phyloP scores from a whole-genome alignment of 2,797 vertebrate genomes.

The Hydrophis major region DNA sequence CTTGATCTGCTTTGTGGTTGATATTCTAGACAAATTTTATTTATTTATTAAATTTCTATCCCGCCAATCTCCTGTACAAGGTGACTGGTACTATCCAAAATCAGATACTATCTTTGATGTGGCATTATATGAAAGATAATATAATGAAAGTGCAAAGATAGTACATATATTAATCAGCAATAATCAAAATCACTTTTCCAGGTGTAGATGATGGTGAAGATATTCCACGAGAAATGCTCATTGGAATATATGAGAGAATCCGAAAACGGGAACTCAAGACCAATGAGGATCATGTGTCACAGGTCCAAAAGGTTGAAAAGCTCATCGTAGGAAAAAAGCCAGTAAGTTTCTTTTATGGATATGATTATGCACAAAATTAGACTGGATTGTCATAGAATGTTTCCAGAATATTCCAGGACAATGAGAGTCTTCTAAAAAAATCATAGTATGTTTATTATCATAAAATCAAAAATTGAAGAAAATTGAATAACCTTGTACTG shows the following conservation, averaged over 20 bases:
- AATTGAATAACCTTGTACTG: neutral
- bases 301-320: conserved; percentile 98
- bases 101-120: accelerated
- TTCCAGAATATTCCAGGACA: neutral
- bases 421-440: neutral
- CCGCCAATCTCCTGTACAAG: neutral
- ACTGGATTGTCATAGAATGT: neutral
- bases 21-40: neutral
- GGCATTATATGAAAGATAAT: neutral
- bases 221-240: conserved; percentile 91
- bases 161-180: neutral
- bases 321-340: conserved; percentile 98
- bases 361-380: neutral
- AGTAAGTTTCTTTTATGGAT: conserved; percentile 70
- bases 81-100: neutral
- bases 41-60: neutral
- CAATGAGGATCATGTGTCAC: conserved; percentile 96
- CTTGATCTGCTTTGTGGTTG: neutral
- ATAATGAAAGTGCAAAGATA: neutral
- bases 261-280: conserved; percentile 94
- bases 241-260: conserved; percentile 95
- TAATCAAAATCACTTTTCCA: conserved; percentile 52
- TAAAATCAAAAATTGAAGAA: neutral
- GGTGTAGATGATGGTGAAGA: conserved; percentile 96
- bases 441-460: neutral